Evolutionary conservation across 1,140 invertebrate species (phyloP), one percentile per base, ranked within the genome.

Genomic region (Pseudomyrmex pallidus): DNA sequence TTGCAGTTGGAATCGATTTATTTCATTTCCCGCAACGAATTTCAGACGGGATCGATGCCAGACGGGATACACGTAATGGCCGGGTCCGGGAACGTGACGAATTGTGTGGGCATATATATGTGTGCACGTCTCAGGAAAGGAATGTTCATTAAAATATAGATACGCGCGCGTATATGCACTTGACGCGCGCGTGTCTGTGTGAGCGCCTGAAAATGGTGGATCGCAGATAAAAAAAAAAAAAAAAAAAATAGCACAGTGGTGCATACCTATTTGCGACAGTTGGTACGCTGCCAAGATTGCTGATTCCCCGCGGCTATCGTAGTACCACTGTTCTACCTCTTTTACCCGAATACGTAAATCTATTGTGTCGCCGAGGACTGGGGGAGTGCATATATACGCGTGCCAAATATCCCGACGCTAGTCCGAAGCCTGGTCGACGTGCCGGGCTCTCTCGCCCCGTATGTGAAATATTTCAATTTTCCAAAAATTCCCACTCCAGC

Each of bases 261-360:
- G 88, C 82, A 88, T 91, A 88, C 86, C 88, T 90, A 91, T 91
- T 91, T 91, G 90, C 90, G 86, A 91, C 88, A 88, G 90, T 91
- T 91, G 90, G 90, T 89, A 87, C 64, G 57, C 68, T 91, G 90
- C 90, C 90, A 91, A 90, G 88, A 91, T 91, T 91, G 88, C 90
- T 89, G 90, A 90, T 89, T 91, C 90, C 89, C 90, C 90, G 88
- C 86, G 90, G 90, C 90, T 91, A 91, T 91, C 90, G 90, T 90
- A 86, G 86, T 87, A 90, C 90, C 85, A 90, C 86, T 90, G 90
- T 91, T 90, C 90, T 80, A 89, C 86, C 89, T 90, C 88, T 89
- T 90, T 90, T 72, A 87, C 63, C 66, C 85, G 90, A 90, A 91
- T 91, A 91, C 90, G 90, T 91, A 91, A 91, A 91, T 91, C 90